phyloP scores from a whole-genome alignment of 2,888 invertebrate genomes.

The Corythucha ciliata region DNA sequence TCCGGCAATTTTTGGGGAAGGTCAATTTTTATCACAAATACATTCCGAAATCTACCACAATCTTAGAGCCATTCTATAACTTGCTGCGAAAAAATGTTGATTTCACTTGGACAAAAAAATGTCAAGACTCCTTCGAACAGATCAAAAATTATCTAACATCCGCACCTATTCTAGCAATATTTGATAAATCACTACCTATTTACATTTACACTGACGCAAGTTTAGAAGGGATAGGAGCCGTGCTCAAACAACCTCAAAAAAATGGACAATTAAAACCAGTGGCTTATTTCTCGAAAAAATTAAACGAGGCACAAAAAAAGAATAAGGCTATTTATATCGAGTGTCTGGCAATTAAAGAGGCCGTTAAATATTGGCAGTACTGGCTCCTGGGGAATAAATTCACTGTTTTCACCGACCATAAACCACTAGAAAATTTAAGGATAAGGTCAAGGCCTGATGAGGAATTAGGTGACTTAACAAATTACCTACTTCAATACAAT shows the following conservation, averaged over 20 bases:
- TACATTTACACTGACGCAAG: constrained; percentile 33
- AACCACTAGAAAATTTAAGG: constrained; percentile 30
- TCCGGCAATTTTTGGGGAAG: constrained; percentile 22
- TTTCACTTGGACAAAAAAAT: constrained; percentile 17
- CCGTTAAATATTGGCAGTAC: constrained; percentile 26
- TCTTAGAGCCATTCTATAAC: constrained; percentile 19
- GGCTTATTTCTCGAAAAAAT: constrained; percentile 27
- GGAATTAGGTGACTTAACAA: constrained; percentile 30
- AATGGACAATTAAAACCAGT: constrained; percentile 20
- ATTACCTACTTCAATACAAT: constrained; percentile 32
- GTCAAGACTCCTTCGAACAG: constrained; percentile 11
- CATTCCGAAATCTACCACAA: constrained; percentile 13
- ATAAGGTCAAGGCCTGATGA: constrained; percentile 30
- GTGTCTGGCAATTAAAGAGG: constrained; percentile 25
- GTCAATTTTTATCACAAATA: constrained; percentile 21
- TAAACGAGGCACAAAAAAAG: constrained; percentile 20
- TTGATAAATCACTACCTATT: constrained; percentile 29
- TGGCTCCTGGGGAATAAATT: constrained; percentile 23
- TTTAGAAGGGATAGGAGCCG: constrained; percentile 33
- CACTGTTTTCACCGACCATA: constrained; percentile 23
- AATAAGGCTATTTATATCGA: constrained; percentile 26
- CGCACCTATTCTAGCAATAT: constrained; percentile 35
- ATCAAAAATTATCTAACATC: constrained; percentile 29
- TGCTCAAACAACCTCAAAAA: constrained; percentile 31
- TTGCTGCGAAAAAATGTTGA: constrained; percentile 20